Evolutionary conservation across 2,888 invertebrate species (phyloP).

Genomic region (Caenorhabditis angaria): DNA sequence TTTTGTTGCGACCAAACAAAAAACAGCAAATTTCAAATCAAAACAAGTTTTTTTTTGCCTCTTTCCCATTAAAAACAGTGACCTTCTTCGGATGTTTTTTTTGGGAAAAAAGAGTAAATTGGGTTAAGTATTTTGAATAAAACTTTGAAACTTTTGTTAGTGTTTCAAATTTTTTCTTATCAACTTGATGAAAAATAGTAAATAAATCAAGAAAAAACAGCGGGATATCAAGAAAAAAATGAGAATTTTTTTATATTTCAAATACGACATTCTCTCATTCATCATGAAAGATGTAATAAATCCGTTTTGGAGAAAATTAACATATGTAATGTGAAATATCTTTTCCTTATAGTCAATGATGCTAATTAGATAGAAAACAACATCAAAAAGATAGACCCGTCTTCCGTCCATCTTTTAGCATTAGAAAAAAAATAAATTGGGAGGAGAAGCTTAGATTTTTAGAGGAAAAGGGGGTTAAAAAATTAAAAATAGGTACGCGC

Average conservation of each 20-base stretch:
- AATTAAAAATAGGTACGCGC: no score
- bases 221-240: neutral
- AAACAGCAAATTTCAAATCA: neutral
- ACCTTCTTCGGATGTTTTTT: neutral
- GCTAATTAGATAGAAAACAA: neutral
- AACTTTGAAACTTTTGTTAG: neutral
- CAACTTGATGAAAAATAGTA: neutral
- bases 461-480: no score
- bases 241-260: no score
- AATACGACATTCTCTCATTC: neutral
- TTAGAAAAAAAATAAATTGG: neutral
- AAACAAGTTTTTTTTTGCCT: neutral
- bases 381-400: conserved; percentile 1
- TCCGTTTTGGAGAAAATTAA: conserved; percentile 1
- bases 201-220: no score
- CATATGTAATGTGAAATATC: conserved; percentile 1
- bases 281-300: conserved; percentile 1
- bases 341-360: conserved; percentile 4
- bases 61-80: neutral
- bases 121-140: neutral
- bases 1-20: neutral
- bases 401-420: neutral
- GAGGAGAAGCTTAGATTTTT: neutral
- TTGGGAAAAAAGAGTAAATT: no score
- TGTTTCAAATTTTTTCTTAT: neutral